Percentiles rank a stretch among this genome's conserved stretches.
phyloP scores from a whole-genome alignment of 2,113 vertebrate genomes.

The Seriola dumerili region DNA sequence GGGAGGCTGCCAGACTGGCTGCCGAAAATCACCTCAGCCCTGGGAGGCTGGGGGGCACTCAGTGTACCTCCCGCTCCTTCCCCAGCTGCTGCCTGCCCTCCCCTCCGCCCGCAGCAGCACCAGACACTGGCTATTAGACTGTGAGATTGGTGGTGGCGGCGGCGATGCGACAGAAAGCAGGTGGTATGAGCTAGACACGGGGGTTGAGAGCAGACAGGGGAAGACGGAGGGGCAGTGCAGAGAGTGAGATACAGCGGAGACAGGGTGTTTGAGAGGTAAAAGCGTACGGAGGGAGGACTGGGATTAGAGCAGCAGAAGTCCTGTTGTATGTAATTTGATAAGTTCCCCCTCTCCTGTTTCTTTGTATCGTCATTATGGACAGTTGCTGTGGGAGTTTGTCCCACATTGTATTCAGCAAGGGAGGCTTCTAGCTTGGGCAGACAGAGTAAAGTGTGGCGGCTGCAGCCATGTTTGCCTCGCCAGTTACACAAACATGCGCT shows the following conservation, averaged over 20 bases:
- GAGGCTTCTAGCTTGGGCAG: conserved; percentile 7
- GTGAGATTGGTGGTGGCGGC: conserved; percentile 36
- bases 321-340: too few species aligned
- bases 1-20: conserved; percentile 15
- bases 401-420: conserved; percentile 14
- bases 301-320: neutral
- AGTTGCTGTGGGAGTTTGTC: neutral
- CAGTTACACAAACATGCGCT: conserved; percentile 17
- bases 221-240: conserved; percentile 18
- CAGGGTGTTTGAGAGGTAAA: conserved; percentile 32
- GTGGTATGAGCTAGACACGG: neutral
- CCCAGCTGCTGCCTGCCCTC: conserved; percentile 52
- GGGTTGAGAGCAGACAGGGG: conserved; percentile 16
- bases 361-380: conserved; percentile 12
- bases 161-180: conserved; percentile 19
- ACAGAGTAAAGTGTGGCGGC: neutral
- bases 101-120: conserved; percentile 11
- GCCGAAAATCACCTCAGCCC: conserved; percentile 37
- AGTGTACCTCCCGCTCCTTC: neutral
- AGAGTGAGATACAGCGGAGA: conserved; percentile 10
- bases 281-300: neutral
- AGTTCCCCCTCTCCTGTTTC: neutral
- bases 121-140: conserved; percentile 44
- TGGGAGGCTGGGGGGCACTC: conserved; percentile 12
- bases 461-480: neutral